Evolutionary conservation across 2,797 vertebrate genomes (phyloP), one percentile per base, ranked within the genome.

Genomic region (Schizopygopsis malacanthus): DNA sequence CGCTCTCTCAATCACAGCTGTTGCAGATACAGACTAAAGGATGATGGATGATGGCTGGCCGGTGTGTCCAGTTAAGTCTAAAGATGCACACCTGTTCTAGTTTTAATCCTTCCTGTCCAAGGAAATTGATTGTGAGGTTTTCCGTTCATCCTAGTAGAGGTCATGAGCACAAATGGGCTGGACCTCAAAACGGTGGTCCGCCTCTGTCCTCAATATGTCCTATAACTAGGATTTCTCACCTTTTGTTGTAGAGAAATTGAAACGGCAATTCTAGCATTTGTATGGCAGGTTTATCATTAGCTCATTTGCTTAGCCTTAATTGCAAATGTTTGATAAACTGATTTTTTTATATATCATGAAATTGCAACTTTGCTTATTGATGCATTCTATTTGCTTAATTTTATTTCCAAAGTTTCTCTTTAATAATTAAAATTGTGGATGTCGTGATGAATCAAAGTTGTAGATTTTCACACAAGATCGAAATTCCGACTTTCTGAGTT

Each of bases 31-130:
- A n/a, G 41, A 70, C 79, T 87, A 87, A 89, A 90, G 79, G 54
- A 90, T 90, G 90, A 91, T 85, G 82, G 82, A 90, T 90, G 76
- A 81, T 69, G 78, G 63, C 52, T 70, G 67, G 39, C 47, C 71
- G 15, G 16, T 39, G 76, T 77, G 83, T 85, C 41, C 28, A 85
- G 75, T 54, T 81, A 56, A 25, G 25, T 28, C 56, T 71, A 65
- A 79, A 83, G 71, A 86, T 87, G 43, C 54, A 79, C 86, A 88
- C 81, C 85, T 88, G 86, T 85, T 90, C 79, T 80, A 81, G 76
- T 88, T 87, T 85, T 69, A 85, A 84, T 86, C 85, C 41, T 82
- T 85, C 78, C 67, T 84, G 56, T 85, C 85, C 67, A 78, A 84
- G 73, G 79, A 84, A 89, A 87, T 84, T 76, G 76, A 81, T 79